phyloP scores from a whole-genome alignment of 2,113 vertebrate species.

The Scatophagus argus region DNA sequence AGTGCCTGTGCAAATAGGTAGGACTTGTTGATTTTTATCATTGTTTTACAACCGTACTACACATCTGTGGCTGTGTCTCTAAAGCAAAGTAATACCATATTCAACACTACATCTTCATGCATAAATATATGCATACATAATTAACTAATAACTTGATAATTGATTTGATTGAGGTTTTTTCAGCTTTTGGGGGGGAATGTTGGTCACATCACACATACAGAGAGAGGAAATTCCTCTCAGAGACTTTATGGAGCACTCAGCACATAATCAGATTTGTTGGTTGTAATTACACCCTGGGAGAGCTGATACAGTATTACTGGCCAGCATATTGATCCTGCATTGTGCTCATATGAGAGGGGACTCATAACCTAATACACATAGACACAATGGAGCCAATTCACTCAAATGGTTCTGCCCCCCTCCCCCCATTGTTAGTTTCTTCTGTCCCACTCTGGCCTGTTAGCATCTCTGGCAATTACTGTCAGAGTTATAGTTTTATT shows the following conservation, averaged over 20 bases:
- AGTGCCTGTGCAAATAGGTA: constrained; percentile 53
- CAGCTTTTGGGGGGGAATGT: background rate
- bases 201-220: constrained; percentile 33
- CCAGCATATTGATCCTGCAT: constrained; percentile 76
- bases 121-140: background rate
- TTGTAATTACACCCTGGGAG: constrained; percentile 79
- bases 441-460: constrained; percentile 12
- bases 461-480: constrained; percentile 27
- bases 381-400: constrained; percentile 72
- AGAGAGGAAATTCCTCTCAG: constrained; percentile 44
- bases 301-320: constrained; percentile 77
- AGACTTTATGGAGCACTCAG: constrained; percentile 74
- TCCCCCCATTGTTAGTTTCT: constrained; percentile 37
- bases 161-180: constrained; percentile 14
- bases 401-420: constrained; percentile 22
- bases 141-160: constrained; percentile 4
- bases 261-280: constrained; percentile 78
- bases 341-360: constrained; percentile 62
- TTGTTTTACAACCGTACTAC: background rate
- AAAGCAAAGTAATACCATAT: background rate
- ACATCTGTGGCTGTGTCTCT: background rate
- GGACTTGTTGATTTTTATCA: constrained; percentile 23
- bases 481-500: background rate
- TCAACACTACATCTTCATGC: background rate
- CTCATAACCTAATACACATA: constrained; percentile 75